Evolutionary conservation across 1,140 invertebrate genomes (phyloP).

Genomic region (Drosophila kohkoa): DNA sequence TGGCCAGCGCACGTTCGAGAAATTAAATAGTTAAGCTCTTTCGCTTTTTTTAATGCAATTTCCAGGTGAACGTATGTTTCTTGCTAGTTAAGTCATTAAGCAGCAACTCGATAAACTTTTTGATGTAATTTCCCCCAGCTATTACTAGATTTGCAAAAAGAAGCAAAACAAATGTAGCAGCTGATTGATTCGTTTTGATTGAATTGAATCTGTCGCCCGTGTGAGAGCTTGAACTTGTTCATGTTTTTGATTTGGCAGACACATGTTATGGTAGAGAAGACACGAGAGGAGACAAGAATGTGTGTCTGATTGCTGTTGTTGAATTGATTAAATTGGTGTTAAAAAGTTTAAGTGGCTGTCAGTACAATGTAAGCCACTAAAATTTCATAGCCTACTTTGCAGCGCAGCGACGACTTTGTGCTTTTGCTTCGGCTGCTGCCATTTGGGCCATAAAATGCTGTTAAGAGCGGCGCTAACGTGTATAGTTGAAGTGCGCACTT

Average conservation of each 20-base stretch:
- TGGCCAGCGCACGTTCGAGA: slow-evolving; percentile 63
- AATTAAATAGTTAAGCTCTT: slow-evolving; percentile 71
- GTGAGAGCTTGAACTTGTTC: background rate
- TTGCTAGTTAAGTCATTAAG: slow-evolving; percentile 70
- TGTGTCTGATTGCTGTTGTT: slow-evolving; percentile 47
- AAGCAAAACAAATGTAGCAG: background rate
- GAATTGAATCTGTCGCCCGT: slow-evolving; percentile 1
- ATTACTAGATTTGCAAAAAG: background rate
- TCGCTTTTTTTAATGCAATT: slow-evolving; percentile 45
- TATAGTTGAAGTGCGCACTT: slow-evolving; percentile 81
- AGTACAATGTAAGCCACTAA: slow-evolving; percentile 76
- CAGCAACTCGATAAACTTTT: slow-evolving; percentile 9
- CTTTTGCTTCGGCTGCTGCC: background rate
- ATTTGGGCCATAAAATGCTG: slow-evolving; percentile 57
- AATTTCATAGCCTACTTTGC: slow-evolving; percentile 76
- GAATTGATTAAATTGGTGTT: slow-evolving; percentile 79
- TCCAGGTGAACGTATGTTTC: slow-evolving; percentile 39
- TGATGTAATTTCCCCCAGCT: background rate
- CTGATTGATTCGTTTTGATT: background rate
- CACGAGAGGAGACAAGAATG: background rate
- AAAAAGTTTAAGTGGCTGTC: slow-evolving; percentile 78
- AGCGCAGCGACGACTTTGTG: slow-evolving; percentile 29
- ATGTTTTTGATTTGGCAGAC: slow-evolving; percentile 3
- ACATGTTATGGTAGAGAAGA: slow-evolving; percentile 13
- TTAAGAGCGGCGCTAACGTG: slow-evolving; percentile 66